phyloP scores from a whole-genome alignment of 1,140 invertebrate species.

The Anastrepha ludens region DNA sequence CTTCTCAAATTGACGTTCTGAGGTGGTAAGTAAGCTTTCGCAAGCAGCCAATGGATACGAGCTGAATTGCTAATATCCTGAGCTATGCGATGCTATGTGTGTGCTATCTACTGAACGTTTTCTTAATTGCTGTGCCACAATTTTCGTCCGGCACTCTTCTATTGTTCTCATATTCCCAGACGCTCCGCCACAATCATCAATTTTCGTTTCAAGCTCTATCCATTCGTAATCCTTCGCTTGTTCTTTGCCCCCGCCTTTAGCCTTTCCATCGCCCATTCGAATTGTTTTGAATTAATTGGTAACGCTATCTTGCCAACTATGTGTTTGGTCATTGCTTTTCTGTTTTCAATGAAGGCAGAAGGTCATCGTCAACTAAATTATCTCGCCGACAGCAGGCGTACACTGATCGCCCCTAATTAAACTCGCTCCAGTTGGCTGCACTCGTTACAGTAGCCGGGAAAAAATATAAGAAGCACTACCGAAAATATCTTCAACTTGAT shows the following conservation, averaged over 20 bases:
- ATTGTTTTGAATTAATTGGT: slow-evolving; percentile 42
- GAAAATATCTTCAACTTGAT: no score
- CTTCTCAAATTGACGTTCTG: not conserved
- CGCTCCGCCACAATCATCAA: slow-evolving; percentile 13
- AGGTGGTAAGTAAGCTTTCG: slow-evolving; percentile 12
- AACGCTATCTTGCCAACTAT: not conserved
- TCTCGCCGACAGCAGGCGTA: not conserved
- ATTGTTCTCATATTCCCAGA: not conserved
- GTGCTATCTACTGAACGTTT: not conserved
- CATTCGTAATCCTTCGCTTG: not conserved
- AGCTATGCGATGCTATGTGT: not conserved
- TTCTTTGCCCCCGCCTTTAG: not conserved
- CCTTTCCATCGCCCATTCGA: no score
- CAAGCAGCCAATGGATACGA: not conserved
- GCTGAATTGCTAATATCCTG: slow-evolving; percentile 30
- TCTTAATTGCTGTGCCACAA: slow-evolving; percentile 12
- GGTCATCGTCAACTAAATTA: not conserved
- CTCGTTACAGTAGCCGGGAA: not conserved
- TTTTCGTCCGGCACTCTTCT: not conserved
- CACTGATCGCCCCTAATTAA: slow-evolving; percentile 11
- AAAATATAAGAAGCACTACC: not conserved
- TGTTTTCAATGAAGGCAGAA: not conserved
- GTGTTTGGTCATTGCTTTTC: not conserved
- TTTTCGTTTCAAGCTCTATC: not conserved
- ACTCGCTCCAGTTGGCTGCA: not conserved